phyloP scores from a whole-genome alignment of 2,113 vertebrate species.

The Cochlearius cochlearius region DNA sequence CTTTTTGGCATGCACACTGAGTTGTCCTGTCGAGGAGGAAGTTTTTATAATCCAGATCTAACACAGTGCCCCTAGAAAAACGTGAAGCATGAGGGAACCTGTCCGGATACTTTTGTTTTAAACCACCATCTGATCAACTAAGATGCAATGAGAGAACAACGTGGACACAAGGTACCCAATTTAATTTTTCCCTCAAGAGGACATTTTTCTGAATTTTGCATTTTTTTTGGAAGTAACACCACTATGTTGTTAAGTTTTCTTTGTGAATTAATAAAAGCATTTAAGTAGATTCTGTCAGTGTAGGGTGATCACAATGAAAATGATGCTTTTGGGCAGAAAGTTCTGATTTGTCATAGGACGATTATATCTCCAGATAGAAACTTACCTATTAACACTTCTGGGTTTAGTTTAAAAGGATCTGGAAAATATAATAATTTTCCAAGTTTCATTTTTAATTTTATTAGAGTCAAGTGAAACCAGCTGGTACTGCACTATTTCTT shows the following conservation, averaged over 20 bases:
- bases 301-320: neutral
- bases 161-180: neutral
- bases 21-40: neutral
- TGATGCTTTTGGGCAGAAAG: neutral
- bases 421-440: neutral
- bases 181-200: neutral
- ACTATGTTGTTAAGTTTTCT: neutral
- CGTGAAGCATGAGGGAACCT: neutral
- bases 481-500: neutral
- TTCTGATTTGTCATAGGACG: neutral
- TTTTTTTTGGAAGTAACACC: neutral
- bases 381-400: neutral
- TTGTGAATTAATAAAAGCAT: neutral
- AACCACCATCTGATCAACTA: neutral
- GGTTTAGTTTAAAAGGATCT: neutral
- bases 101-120: neutral
- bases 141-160: neutral
- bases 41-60: neutral
- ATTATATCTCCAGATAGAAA: neutral
- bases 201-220: neutral
- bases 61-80: neutral
- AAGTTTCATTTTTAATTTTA: neutral
- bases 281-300: neutral
- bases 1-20: neutral
- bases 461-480: neutral